A percentile compares a stretch with the other conserved stretches of the same genome.
phyloP scores from a whole-genome alignment of 2,888 invertebrate genomes.

The Amphipyra berbera region DNA sequence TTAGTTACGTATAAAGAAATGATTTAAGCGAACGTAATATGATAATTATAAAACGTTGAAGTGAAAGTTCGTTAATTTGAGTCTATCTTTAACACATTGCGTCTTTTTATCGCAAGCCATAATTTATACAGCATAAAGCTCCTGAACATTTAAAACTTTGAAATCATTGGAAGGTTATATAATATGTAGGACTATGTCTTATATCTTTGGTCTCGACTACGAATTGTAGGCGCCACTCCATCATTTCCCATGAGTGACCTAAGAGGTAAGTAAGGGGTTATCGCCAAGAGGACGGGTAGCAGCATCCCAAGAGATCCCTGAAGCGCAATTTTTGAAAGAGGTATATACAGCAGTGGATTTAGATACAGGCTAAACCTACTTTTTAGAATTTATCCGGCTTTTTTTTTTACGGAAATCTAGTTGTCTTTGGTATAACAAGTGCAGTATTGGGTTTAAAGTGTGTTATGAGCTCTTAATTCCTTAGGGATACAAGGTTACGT shows the following conservation, averaged over 20 bases:
- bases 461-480: too few species aligned
- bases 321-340: conserved; percentile 17
- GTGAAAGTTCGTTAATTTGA: conserved; percentile 37
- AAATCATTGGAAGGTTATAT: too few species aligned
- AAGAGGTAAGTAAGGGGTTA: conserved; percentile 37
- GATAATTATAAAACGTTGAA: conserved; percentile 28
- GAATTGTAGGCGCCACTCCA: conserved; percentile 40
- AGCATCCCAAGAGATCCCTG: conserved; percentile 10
- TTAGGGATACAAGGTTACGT: too few species aligned
- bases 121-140: neutral
- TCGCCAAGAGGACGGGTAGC: conserved; percentile 8
- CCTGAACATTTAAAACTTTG: too few species aligned
- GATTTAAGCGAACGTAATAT: conserved; percentile 23
- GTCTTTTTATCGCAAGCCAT: neutral
- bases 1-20: conserved; percentile 11
- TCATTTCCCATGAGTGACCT: conserved; percentile 43
- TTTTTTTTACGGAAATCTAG: too few species aligned
- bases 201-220: conserved; percentile 1
- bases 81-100: conserved; percentile 7
- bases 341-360: conserved; percentile 7
- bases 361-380: neutral
- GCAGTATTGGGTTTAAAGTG: too few species aligned
- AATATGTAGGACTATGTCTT: neutral
- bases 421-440: too few species aligned
- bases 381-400: neutral